Conservation (phyloP, 2,797 vertebrate genomes). For the Mormyrops attenuatus region DNA sequence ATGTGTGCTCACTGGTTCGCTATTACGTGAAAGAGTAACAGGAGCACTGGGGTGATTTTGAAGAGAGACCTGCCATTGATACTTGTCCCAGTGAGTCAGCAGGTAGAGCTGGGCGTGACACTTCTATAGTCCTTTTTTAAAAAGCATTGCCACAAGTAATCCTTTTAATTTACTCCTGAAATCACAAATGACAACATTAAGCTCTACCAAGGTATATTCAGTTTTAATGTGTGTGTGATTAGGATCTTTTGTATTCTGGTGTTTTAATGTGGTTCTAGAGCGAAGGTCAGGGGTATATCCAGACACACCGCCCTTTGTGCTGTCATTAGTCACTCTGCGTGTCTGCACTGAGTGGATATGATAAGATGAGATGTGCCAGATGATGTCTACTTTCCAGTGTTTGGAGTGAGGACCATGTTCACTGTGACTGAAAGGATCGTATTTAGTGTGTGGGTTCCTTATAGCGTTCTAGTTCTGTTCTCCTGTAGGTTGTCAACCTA, state of each 20-base stretch:
- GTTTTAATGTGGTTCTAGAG: background rate
- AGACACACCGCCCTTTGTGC: background rate
- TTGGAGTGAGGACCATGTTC: background rate
- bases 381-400: background rate
- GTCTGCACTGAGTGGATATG: background rate
- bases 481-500: background rate
- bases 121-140: background rate
- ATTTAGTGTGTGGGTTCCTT: background rate
- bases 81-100: slow-evolving; percentile 9
- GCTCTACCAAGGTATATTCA: background rate
- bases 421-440: background rate
- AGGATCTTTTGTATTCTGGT: background rate
- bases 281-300: background rate
- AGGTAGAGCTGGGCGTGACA: background rate
- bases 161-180: background rate
- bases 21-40: background rate
- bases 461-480: background rate
- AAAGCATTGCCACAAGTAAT: background rate
- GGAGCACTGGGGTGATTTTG: background rate
- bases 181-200: background rate
- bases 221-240: background rate
- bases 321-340: background rate
- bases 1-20: background rate
- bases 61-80: background rate
- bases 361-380: background rate